Evolutionary conservation across 2,113 vertebrate genomes (phyloP).

Genomic region (Tenrec ecaudatus): DNA sequence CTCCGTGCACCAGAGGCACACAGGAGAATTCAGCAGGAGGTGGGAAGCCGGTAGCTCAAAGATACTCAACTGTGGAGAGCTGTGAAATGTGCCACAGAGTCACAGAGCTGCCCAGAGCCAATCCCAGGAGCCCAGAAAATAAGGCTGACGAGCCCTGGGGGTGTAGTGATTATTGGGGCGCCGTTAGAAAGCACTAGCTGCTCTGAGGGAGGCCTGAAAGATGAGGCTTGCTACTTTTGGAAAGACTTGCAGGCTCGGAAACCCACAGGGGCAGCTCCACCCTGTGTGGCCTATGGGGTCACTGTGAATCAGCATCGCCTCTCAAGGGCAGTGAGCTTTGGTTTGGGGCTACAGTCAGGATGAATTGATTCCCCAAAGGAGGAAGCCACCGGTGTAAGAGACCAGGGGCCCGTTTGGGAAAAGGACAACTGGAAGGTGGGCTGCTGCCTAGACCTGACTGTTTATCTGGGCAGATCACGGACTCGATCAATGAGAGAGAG

Average conservation of each 20-base stretch:
- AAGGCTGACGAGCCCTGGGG: too few relatives aligned
- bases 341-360: not conserved
- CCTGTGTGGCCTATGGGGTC: too few relatives aligned
- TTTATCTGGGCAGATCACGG: not conserved
- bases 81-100: not conserved
- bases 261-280: too few relatives aligned
- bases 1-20: fast-evolving
- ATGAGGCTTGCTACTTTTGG: too few relatives aligned
- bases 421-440: not conserved
- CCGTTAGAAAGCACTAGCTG: too few relatives aligned
- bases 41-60: not conserved
- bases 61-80: not conserved
- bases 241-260: too few relatives aligned
- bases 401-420: not conserved
- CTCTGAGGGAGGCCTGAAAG: too few relatives aligned
- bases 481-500: too few relatives aligned
- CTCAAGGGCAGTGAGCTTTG: too few relatives aligned
- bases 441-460: not conserved
- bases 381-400: not conserved
- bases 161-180: too few relatives aligned
- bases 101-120: not conserved
- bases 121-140: not conserved
- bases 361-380: not conserved
- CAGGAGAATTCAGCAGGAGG: not conserved
- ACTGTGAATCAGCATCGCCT: too few relatives aligned